Conservation (phyloP, 2,888 invertebrate species). For the Piscicola geometra region DNA sequence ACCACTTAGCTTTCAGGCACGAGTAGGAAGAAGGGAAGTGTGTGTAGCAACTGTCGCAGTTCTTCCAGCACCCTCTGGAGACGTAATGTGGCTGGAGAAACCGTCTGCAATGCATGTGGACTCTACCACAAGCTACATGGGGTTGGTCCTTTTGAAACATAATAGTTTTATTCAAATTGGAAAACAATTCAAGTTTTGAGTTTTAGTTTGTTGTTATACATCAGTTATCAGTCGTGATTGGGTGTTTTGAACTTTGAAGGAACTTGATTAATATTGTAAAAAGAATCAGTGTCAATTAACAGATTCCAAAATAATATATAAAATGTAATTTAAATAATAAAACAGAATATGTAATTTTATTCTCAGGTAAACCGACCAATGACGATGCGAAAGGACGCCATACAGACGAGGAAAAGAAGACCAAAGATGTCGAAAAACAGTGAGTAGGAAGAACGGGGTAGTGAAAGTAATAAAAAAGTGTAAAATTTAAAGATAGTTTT, state of each 20-base stretch:
- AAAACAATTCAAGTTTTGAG: too few species aligned
- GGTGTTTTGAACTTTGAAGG: too few species aligned
- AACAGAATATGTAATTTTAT: too few species aligned
- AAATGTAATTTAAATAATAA: too few species aligned
- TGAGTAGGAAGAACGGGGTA: neutral
- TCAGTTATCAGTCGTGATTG: too few species aligned
- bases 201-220: too few species aligned
- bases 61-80: conserved; percentile 43
- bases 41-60: conserved; percentile 42
- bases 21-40: conserved; percentile 35
- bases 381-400: conserved; percentile 43
- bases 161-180: too few species aligned
- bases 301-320: too few species aligned
- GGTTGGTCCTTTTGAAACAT: conserved; percentile 38
- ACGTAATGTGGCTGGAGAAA: conserved; percentile 41
- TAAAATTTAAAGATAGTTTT: too few species aligned
- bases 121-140: conserved; percentile 43
- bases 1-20: neutral
- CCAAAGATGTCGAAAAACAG: conserved; percentile 38
- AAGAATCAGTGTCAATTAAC: too few species aligned
- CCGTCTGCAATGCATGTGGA: conserved; percentile 44
- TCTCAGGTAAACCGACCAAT: conserved; percentile 42
- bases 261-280: too few species aligned
- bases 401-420: conserved; percentile 42
- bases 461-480: conserved; percentile 12